Percentiles rank a stretch among this genome's conserved stretches.
Conservation (phyloP, 2,113 vertebrate genomes). For the Otolemur garnettii region DNA sequence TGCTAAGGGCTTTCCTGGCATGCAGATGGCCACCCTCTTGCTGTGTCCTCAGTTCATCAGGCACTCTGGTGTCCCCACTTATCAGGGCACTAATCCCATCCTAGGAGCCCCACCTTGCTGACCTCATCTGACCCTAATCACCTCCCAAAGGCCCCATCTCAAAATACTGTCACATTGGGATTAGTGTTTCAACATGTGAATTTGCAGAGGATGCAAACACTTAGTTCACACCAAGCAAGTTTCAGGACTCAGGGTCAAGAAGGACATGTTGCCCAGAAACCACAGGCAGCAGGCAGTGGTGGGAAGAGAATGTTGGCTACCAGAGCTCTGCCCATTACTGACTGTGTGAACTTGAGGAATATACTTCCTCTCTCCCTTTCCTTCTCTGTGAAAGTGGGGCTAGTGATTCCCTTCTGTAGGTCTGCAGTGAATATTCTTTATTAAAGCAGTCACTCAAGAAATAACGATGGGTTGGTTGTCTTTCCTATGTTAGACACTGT, state of each 20-base stretch:
- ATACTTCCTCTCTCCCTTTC: background rate
- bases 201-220: background rate
- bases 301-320: background rate
- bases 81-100: background rate
- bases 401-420: fast-evolving
- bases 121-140: background rate
- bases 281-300: background rate
- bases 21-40: background rate
- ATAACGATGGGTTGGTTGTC: background rate
- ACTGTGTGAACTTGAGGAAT: background rate
- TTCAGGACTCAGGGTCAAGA: background rate
- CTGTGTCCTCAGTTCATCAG: background rate
- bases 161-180: background rate
- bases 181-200: background rate
- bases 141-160: background rate
- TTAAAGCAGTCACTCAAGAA: background rate
- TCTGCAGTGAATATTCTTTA: background rate
- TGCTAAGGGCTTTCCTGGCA: background rate
- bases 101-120: no score
- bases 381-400: background rate
- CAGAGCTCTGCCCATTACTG: background rate
- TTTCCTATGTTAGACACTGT: background rate
- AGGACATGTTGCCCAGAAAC: background rate
- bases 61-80: background rate
- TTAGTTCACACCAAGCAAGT: background rate